Percentiles rank a stretch among this genome's conserved stretches.
These are phyloP conservation scores for Rhopalosiphum maidis DNA, from an alignment of 1,140 invertebrate genomes.

Conservation along the genomic window DNA sequence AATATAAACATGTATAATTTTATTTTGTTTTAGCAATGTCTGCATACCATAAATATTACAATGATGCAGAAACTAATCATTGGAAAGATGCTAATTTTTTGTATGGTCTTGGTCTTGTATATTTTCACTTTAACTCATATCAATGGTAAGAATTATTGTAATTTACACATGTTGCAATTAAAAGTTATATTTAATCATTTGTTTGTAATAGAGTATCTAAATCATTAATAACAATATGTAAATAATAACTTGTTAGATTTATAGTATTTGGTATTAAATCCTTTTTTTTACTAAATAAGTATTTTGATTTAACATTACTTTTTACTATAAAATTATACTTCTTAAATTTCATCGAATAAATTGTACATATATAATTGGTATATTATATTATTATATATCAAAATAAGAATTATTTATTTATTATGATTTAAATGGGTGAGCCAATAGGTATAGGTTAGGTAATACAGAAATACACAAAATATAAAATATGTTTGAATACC, in stretches of 20 bases:
- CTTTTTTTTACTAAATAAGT: neutral
- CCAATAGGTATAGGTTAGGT: no score
- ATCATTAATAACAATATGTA: neutral
- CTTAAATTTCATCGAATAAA: neutral
- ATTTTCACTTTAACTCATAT: constrained; percentile 94
- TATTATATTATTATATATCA: no score
- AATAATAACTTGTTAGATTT: neutral
- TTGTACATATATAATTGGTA: no score
- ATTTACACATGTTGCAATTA: neutral
- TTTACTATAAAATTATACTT: neutral
- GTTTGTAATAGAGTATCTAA: neutral
- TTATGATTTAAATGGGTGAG: no score
- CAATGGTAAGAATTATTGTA: constrained; percentile 81
- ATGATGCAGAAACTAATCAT: constrained; percentile 74
- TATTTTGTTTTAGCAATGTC: constrained; percentile 80
- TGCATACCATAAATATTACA: constrained; percentile 92
- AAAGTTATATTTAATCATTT: neutral
- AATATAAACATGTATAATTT: constrained; percentile 28
- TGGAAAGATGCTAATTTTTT: constrained; percentile 92
- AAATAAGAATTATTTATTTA: no score
- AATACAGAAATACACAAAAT: neutral
- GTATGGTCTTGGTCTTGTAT: constrained; percentile 92
- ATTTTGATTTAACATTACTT: neutral
- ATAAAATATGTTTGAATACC: neutral
- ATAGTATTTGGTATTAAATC: neutral